phyloP scores from a whole-genome alignment of 2,113 vertebrate genomes.

The Rhea pennata region DNA sequence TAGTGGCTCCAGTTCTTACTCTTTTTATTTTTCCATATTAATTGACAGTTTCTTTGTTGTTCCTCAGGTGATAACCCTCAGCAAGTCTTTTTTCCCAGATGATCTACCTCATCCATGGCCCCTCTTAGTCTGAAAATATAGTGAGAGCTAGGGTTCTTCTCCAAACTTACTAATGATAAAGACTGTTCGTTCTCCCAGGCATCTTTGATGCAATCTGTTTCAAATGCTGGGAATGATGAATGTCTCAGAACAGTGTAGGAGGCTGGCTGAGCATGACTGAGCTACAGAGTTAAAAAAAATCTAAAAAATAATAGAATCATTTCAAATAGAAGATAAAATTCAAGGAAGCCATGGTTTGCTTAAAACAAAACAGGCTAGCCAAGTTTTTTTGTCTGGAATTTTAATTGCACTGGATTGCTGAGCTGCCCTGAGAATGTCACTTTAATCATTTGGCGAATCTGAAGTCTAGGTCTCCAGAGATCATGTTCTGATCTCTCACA shows the following conservation, averaged over 20 bases:
- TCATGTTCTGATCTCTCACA: slow-evolving; percentile 15
- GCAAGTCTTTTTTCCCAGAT: background rate
- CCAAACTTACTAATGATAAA: slow-evolving; percentile 38
- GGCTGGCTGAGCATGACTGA: slow-evolving; percentile 63
- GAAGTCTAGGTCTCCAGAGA: background rate
- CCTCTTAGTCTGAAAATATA: background rate
- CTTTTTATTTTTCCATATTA: background rate
- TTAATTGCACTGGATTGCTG: slow-evolving; percentile 25
- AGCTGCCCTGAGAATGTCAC: slow-evolving; percentile 4
- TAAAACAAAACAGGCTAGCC: background rate
- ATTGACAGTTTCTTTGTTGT: background rate
- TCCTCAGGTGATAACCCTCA: background rate
- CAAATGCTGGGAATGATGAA: slow-evolving; percentile 36
- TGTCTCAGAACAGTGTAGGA: slow-evolving; percentile 70
- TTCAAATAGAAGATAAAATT: slow-evolving; percentile 13
- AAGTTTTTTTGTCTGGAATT: background rate
- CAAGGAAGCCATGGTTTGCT: background rate
- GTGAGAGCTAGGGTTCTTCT: background rate
- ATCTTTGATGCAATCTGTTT: slow-evolving; percentile 65
- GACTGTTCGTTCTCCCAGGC: slow-evolving; percentile 18
- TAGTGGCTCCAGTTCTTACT: background rate
- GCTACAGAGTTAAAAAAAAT: background rate
- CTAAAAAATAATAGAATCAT: background rate
- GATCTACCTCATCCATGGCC: background rate
- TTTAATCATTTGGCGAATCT: slow-evolving; percentile 11